Base-by-base conservation (phyloP, 2,888 invertebrate species). In the Acleris emargana region DNA sequence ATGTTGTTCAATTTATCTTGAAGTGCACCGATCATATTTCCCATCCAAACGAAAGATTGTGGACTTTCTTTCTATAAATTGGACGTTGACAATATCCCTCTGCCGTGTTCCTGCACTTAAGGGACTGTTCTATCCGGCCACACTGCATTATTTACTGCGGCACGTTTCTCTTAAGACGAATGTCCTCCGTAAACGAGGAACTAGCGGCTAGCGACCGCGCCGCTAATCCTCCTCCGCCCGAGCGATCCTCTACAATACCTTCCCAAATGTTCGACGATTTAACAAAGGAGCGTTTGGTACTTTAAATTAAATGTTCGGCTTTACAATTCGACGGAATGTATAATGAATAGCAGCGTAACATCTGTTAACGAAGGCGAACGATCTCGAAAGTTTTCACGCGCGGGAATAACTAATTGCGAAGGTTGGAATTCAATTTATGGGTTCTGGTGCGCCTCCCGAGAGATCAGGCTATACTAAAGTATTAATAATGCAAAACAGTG, bases 401-500 rank as follows among this genome's bases (percentile, higher is more conserved):
- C 92, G 90, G 91, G 91, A 91, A 91, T 91, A 90, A 91, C 91
- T 91, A 92, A 92, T 92, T 92, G 91, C 91, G 89, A 91, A 91
- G 90, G 91, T 88, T 89, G 88, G 87, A 90, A 92, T 92, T 91
- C 91, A 91, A 92, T 92, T 92, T 91, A 91, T 91, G 84, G 89
- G 88, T 89, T 87, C 90, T 91, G 89, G 90, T 90, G 84, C 85
- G 88, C 87, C 89, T 90, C 88, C 83, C 80, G 85, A 82, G 91
- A 90, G 90, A 91, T 91, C 91, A 89, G 85, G 88, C 87, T 81
- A 86, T 84, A 84, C 86, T 84, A 83, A 88, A 89, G 88, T 90
- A 91, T 91, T 92, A 92, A 90, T 92, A 92, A 92, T 92, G 92
- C 91, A 92, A 92, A 92, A 92, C 91, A 91, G 91, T 92, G 92